Base-by-base conservation (phyloP, 2,888 invertebrate genomes). In the Atherix ibis region DNA sequence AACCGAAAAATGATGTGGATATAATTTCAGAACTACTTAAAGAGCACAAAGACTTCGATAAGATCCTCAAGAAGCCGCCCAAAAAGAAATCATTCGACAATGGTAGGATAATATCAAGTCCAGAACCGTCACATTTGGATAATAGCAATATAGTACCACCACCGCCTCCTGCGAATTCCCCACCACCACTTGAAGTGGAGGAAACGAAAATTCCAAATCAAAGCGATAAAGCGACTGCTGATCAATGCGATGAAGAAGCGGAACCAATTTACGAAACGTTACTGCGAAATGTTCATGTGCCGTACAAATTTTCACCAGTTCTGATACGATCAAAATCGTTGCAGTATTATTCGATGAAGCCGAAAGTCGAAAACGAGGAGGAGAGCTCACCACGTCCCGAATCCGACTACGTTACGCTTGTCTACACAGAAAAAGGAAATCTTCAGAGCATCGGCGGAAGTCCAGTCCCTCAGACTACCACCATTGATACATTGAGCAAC, bases 1-100 rank as follows among this genome's bases (percentile, higher is more conserved):
- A 46, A 77, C 81, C 57, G 68, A 83, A 58, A 76, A 51, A 54
- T 12, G 61, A 62, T 43, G 54, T 57, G 0, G 53, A 61, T 34
- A 59, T 88, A 31, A 83, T 88, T 32, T 76, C 83, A 1, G 84
- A 84, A 50, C 63, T 87, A 10, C 60, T 88, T 4, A 74, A 84
- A 71, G 79, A 84, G 52, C 84, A 80, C 49, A 70, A 78, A 45
- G 84, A 84, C 42, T 83, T 85, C 44, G 80, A 84, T 44, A 75
- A 79, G 43, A 66, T 83, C 27, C 62, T 82, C 17, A 80, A 78
- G 45, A 79, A 80, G 47, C 80, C 79, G 46, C 73, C 79, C 41
- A 67, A 59, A 55, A 61, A 62, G 46, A 57, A 54, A 14, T 50
- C 53, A 0, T 24, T 42, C 3, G 54, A 50, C 19, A 50, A 48